These are phyloP conservation scores for Poeciliopsis turneri DNA, from an alignment of 2,797 vertebrate genomes.

Conservation along the genomic window DNA sequence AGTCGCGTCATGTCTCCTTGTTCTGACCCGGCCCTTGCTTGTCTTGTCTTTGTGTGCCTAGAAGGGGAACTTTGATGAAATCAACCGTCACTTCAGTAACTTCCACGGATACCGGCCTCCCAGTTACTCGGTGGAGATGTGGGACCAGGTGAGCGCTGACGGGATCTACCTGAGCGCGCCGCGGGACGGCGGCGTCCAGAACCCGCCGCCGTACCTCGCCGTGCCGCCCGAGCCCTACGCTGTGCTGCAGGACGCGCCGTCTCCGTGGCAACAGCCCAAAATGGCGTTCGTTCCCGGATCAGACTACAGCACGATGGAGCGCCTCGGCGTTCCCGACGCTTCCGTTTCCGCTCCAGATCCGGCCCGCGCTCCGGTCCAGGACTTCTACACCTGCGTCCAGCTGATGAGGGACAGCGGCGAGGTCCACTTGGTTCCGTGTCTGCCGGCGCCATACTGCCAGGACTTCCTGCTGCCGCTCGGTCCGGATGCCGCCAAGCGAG, in stretches of 20 bases:
- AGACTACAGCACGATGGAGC: slow-evolving; percentile 67
- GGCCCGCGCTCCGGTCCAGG: slow-evolving; percentile 30
- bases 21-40: no score
- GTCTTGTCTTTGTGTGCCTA: slow-evolving; percentile 23
- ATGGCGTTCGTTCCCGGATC: slow-evolving; percentile 49
- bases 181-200: not conserved
- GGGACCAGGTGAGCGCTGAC: slow-evolving; percentile 67
- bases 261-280: slow-evolving; percentile 27
- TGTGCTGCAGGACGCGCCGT: not conserved
- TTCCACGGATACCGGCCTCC: slow-evolving; percentile 65
- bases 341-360: fast-evolving
- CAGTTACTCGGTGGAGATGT: slow-evolving; percentile 66
- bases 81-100: slow-evolving; percentile 75
- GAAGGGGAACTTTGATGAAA: slow-evolving; percentile 81
- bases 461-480: slow-evolving; percentile 21
- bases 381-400: slow-evolving; percentile 83
- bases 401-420: slow-evolving; percentile 66
- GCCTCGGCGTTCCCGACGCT: not conserved
- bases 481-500: not conserved
- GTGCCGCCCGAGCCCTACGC: not conserved
- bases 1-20: not conserved
- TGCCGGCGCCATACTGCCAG: slow-evolving; percentile 43
- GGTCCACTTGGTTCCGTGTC: slow-evolving; percentile 77
- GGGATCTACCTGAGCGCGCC: slow-evolving; percentile 13
- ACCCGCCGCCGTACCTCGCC: not conserved